Base-by-base conservation (phyloP, 1,140 invertebrate genomes). In the Zaprionus africanus region DNA sequence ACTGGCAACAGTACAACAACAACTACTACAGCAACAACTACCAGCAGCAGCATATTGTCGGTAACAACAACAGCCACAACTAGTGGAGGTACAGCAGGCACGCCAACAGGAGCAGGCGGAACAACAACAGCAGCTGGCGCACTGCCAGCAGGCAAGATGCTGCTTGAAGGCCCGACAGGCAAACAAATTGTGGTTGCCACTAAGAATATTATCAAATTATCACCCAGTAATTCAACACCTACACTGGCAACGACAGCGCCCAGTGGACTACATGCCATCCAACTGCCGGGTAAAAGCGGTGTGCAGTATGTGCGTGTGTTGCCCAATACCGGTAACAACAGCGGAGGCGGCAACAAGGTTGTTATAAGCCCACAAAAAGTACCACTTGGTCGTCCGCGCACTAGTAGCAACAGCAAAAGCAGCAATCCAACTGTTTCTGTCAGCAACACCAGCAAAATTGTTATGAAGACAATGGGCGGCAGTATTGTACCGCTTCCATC, bases 261-360 rank as follows among this genome's bases (percentile, higher is more conserved):
- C 22, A 76, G 78, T 22, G 80, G 77, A 38, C 11, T 92, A 12
- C 91, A 91, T 57, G 64, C 92, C 0, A 78, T 92, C 34, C 91
- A 92, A 59, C 34, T 92, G 11, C 28, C 79, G 0, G 90, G 92
- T 28, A 92, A 92, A 51, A 65, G 59, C n/a, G 86, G 90, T 24
- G 59, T 93, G 7, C 88, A 93, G 68, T 92, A 91, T 79, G 81
- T 93, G 6, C 84, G 92, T 9, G 86, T 93, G 0, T 43, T 92
- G 31, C 60, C 78, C 13, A 81, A 67, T 28, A 80, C 28, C 56
- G 22, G 26, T 31, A 5, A 34, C n/a, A 24, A 17, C 56, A 12
- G n/a, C 63, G 9, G 54, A 38, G 4, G 26, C 56, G 9, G 11
- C 31, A 26, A 38, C 22, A 73, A 53, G 36, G 70, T 4, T 0